Evolutionary conservation across 2,113 vertebrate genomes (phyloP).

Genomic region (Natator depressus): DNA sequence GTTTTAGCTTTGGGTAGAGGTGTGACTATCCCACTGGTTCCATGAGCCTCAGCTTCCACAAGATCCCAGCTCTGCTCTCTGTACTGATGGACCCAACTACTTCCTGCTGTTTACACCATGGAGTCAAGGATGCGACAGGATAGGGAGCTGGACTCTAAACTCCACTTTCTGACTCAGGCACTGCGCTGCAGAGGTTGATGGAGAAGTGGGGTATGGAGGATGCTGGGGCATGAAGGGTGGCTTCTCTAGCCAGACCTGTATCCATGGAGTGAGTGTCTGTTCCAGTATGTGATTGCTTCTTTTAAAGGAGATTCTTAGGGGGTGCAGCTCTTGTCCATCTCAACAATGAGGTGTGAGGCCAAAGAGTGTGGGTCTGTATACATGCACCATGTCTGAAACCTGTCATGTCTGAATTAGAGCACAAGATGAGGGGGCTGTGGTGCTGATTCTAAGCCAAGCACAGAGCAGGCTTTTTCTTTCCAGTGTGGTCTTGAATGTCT

Average conservation of each 20-base stretch:
- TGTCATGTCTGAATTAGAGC: background rate
- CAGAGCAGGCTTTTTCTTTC: background rate
- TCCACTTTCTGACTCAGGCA: background rate
- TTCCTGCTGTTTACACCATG: background rate
- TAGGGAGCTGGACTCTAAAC: background rate
- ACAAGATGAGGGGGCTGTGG: background rate
- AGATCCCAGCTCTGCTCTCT: background rate
- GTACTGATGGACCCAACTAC: background rate
- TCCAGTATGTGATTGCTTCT: background rate
- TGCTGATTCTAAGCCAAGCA: background rate
- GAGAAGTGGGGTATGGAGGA: background rate
- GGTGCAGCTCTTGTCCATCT: background rate
- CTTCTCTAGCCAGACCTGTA: background rate
- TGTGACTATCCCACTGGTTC: background rate
- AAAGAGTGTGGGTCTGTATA: background rate
- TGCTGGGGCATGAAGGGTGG: background rate
- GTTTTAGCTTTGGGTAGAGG: background rate
- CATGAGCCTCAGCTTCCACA: background rate
- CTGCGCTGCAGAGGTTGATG: background rate
- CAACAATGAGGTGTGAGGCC: background rate
- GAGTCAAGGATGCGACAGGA: background rate
- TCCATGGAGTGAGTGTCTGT: background rate
- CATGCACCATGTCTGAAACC: background rate
- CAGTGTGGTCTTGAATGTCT: background rate
- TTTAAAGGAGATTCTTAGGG: background rate